Evolutionary conservation across 2,888 invertebrate genomes (phyloP), one percentile per base, ranked within the genome.

Genomic region (Seladonia tumulorum): DNA sequence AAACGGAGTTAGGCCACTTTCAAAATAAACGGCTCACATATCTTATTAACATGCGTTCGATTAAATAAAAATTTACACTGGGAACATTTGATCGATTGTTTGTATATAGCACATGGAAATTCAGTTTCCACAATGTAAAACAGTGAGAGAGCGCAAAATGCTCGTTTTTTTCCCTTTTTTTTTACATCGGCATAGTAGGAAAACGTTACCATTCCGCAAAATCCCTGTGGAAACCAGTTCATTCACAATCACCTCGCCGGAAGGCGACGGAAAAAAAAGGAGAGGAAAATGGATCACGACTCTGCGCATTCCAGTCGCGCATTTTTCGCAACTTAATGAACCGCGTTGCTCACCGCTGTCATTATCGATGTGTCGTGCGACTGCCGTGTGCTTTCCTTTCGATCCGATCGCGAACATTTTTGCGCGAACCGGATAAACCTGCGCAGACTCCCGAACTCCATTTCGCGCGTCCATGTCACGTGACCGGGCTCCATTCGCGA

Each of bases 231-330:
- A 79, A 85, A 86, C 80, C 57, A 70, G 74, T 86, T 87, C 79
- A 87, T 87, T 87, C 82, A 86, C 76, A 77, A 81, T 81, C 71
- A 22, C 49, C 18, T 5, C 29, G 49, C 47, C 47, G 73, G 60
- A 53, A 79, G 63, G 57, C 57, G 63, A 63, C 53, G 63, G 74
- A 78, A 82, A 86, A 45, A 45, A 86, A 73, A 49, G 81, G 81
- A 86, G 79, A 80, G 85, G 77, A 84, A 90, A 88, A 89, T 78
- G 63, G 53, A 66, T 60, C 35, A 39, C 82, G 76, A 68, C 49
- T 53, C 47, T 49, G 25, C 53, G 29, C 83, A 83, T 85, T 82
- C 76, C 79, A n/a, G 49, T 29, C 42, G 16, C 73, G 68, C 75
- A 22, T 85, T 82, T 72, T 76, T 75, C 75, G 74, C 88, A 16